Evolutionary conservation across 92 coral and sea anemone species (phyloP).

Genomic region (Bergia puertoricense): DNA sequence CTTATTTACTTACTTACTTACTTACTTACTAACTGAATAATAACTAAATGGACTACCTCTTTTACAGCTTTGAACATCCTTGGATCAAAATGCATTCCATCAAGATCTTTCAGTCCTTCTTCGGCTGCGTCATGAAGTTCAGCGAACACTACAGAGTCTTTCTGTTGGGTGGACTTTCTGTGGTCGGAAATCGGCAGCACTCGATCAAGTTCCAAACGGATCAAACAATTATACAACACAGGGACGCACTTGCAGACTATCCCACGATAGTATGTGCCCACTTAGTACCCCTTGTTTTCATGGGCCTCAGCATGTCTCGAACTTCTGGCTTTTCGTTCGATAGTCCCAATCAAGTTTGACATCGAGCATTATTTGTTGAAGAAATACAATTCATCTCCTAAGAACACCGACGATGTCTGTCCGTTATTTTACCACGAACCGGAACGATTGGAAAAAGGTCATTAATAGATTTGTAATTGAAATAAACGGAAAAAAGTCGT

Average conservation of each 20-base stretch:
- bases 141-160: slow-evolving; percentile 71
- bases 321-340: no score
- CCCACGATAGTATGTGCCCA: no score
- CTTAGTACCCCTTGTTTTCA: no score
- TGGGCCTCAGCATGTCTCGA: no score
- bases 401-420: no score
- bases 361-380: no score
- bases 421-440: no score
- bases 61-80: slow-evolving; percentile 79
- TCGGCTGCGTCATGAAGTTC: slow-evolving; percentile 71
- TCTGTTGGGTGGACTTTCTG: slow-evolving; percentile 72
- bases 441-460: no score
- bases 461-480: no score
- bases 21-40: background rate
- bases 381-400: no score
- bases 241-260: background rate
- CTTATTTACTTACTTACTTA: background rate
- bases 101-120: slow-evolving; percentile 64
- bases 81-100: slow-evolving; percentile 85
- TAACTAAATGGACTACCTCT: slow-evolving; percentile 63
- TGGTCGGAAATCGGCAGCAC: background rate
- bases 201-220: background rate
- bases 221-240: background rate
- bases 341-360: no score
- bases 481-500: no score